phyloP scores from a whole-genome alignment of 2,113 vertebrate species.

The Fregetta grallaria region DNA sequence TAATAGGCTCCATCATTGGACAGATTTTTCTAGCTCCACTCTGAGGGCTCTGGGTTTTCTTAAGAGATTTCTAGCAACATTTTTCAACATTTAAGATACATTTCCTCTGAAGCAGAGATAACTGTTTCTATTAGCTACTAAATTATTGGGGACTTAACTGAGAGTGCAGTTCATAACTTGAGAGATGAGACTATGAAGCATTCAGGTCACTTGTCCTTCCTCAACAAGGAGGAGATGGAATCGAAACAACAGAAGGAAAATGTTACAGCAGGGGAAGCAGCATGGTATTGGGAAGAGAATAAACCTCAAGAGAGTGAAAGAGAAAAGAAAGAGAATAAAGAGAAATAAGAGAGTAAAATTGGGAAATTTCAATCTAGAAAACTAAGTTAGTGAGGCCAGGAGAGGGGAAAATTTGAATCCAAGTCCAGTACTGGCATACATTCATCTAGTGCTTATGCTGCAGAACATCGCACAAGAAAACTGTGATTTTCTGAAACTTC shows the following conservation, averaged over 20 bases:
- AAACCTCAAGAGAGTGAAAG: not conserved
- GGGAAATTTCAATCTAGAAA: not conserved
- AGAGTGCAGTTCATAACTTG: not conserved
- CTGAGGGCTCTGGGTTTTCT: not conserved
- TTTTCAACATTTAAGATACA: constrained; percentile 8
- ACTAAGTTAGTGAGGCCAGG: not conserved
- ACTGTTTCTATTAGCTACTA: not conserved
- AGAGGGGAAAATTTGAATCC: not conserved
- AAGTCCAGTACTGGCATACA: not conserved
- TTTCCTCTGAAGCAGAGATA: not conserved
- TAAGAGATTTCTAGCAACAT: constrained; percentile 25
- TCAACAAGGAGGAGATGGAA: not conserved
- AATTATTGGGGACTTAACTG: not conserved
- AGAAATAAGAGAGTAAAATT: not conserved
- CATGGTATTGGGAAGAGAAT: not conserved
- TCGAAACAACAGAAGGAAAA: not conserved
- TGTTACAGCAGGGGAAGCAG: not conserved
- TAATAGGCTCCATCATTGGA: constrained; percentile 34
- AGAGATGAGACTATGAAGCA: not conserved
- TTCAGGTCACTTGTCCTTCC: not conserved
- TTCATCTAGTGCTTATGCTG: not conserved
- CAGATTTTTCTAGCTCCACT: constrained; percentile 43
- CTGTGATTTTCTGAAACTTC: not conserved
- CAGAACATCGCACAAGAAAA: not conserved
- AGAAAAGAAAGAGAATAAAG: not conserved